A percentile compares a stretch with the other conserved stretches of the same genome.
Evolutionary conservation across 2,797 vertebrate species (phyloP).

Genomic region (Vipera ursinii): DNA sequence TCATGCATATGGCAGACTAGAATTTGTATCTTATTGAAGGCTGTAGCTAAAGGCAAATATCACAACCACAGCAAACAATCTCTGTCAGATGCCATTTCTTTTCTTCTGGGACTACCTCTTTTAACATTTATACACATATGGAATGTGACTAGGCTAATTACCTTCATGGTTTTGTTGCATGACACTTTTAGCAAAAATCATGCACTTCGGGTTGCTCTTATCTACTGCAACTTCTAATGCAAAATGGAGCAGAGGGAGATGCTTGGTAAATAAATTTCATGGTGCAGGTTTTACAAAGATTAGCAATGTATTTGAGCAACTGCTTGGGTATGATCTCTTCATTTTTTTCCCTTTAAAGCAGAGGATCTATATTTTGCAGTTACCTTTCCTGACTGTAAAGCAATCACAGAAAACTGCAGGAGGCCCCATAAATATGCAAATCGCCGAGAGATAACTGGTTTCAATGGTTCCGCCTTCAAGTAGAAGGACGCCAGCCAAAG

Average conservation of each 20-base stretch:
- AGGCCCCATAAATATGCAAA: constrained; percentile 82
- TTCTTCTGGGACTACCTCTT: constrained; percentile 56
- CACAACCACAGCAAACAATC: constrained; percentile 2
- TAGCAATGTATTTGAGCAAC: constrained; percentile 55
- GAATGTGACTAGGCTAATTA: constrained; percentile 54
- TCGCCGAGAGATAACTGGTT: constrained; percentile 75
- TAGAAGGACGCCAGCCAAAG: constrained; percentile 51
- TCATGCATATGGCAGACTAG: constrained; percentile 26
- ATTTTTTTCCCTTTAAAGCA: constrained; percentile 45
- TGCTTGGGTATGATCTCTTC: constrained; percentile 55
- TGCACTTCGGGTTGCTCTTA: neutral
- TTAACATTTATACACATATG: constrained; percentile 37
- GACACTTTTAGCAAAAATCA: constrained; percentile 45
- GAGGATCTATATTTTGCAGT: constrained; percentile 70
- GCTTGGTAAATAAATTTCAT: constrained; percentile 58
- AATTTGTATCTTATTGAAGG: constrained; percentile 60
- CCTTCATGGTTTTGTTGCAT: constrained; percentile 34
- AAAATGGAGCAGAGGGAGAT: constrained; percentile 19
- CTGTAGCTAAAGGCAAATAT: constrained; percentile 44
- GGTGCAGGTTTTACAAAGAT: constrained; percentile 54
- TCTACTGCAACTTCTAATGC: constrained; percentile 48
- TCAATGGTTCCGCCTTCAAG: constrained; percentile 74
- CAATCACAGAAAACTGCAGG: constrained; percentile 78
- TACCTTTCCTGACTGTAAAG: constrained; percentile 77
- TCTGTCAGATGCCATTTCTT: constrained; percentile 48